Conservation (phyloP, 2,113 vertebrate species). For the Sinocyclocheilus grahami region DNA sequence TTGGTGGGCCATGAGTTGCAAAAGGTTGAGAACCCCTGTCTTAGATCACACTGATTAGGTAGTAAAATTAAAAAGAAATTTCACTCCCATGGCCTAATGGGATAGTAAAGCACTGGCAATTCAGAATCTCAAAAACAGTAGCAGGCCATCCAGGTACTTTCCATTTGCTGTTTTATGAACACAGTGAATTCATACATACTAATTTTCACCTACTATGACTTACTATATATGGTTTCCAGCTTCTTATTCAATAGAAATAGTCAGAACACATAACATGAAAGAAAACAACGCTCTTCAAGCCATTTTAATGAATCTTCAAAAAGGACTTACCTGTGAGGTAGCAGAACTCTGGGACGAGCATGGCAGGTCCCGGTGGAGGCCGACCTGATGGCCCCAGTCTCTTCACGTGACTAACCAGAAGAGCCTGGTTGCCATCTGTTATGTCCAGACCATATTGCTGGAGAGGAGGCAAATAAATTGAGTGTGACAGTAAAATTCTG, state of each 20-base stretch:
- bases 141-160: neutral
- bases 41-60: neutral
- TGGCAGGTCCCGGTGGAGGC: constrained; percentile 73
- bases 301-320: neutral
- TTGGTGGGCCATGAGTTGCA: too few relatives aligned
- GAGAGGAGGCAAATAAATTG: neutral
- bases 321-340: constrained; percentile 84
- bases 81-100: neutral
- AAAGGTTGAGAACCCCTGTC: too few relatives aligned
- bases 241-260: neutral
- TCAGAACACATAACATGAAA: neutral
- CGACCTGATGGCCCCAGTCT: constrained; percentile 68
- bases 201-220: neutral
- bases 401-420: constrained; percentile 85
- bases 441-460: constrained; percentile 91
- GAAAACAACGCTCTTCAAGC: neutral
- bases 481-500: neutral
- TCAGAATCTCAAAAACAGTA: neutral
- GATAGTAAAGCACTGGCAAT: neutral
- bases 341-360: constrained; percentile 92
- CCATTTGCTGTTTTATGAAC: neutral
- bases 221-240: too few relatives aligned
- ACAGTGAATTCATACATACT: neutral
- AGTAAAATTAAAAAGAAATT: neutral
- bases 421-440: constrained; percentile 82